Evolutionary conservation across 2,113 vertebrate genomes (phyloP).

Genomic region (Tenebrosternarchus preto): DNA sequence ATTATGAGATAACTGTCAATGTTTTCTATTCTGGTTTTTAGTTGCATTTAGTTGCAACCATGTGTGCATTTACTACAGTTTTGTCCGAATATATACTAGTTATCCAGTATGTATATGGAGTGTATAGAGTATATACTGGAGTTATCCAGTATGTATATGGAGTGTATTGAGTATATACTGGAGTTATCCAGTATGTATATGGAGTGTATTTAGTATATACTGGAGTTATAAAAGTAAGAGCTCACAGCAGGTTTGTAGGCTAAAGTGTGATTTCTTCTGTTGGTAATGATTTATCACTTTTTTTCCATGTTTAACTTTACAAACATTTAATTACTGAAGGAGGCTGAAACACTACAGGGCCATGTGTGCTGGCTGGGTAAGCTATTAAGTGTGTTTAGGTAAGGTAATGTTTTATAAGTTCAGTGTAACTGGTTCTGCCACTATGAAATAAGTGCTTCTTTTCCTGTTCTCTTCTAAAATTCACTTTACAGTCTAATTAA

Average conservation of each 20-base stretch:
- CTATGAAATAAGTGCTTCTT: constrained; percentile 20
- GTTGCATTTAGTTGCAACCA: background rate
- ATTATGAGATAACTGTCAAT: constrained; percentile 6
- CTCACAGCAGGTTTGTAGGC: background rate
- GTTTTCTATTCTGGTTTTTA: constrained; percentile 6
- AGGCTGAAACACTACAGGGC: background rate
- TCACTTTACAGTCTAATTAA: constrained; percentile 8
- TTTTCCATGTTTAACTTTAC: background rate
- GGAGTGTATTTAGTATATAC: too few species aligned
- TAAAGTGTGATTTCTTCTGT: background rate
- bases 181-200: too few species aligned
- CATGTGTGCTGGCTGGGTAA: background rate
- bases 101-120: too few species aligned
- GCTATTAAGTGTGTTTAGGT: background rate
- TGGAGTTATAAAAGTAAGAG: background rate
- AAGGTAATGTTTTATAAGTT: constrained; percentile 9
- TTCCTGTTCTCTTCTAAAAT: background rate
- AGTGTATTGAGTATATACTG: too few species aligned
- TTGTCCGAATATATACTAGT: too few species aligned
- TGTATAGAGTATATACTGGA: too few species aligned
- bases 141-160: too few species aligned
- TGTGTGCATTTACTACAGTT: background rate
- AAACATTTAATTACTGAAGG: background rate
- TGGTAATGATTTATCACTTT: background rate
- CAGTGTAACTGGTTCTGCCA: constrained; percentile 20